These are phyloP conservation scores for Melanotaenia duboulayi DNA, from an alignment of 2,113 vertebrate genomes.

Conservation along the genomic window DNA sequence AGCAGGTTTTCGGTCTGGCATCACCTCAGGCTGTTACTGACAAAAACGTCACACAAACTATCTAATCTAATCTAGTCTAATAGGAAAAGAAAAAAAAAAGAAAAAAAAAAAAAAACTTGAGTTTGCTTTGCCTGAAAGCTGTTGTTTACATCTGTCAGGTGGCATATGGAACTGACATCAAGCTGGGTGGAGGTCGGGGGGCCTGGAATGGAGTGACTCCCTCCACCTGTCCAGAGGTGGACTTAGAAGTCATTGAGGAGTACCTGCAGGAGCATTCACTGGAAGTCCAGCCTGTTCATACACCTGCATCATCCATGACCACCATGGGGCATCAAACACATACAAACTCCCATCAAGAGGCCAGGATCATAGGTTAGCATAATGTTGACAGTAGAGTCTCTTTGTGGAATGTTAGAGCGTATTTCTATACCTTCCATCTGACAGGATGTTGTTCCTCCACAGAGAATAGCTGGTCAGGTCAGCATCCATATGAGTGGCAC, in stretches of 20 bases:
- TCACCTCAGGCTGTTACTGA: constrained; percentile 14
- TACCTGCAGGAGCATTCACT: constrained; percentile 83
- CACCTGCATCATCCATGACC: constrained; percentile 28
- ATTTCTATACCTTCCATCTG: neutral
- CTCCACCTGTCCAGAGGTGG: constrained; percentile 73
- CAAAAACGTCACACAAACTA: constrained; percentile 25
- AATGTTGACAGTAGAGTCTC: neutral
- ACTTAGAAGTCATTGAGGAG: constrained; percentile 85
- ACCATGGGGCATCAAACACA: constrained; percentile 35
- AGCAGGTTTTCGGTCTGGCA: constrained; percentile 17
- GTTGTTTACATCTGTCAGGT: constrained; percentile 60
- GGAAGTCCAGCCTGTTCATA: constrained; percentile 73
- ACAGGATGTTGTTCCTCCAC: constrained; percentile 1
- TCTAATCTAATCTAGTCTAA: too few relatives aligned
- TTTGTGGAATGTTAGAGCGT: neutral
- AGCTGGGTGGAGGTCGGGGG: constrained; percentile 45
- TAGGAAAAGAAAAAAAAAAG: neutral
- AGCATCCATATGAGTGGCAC: constrained; percentile 80
- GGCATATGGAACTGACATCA: constrained; percentile 69
- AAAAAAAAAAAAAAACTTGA: neutral
- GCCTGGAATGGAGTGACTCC: constrained; percentile 58
- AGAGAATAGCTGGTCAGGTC: constrained; percentile 82
- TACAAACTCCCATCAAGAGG: constrained; percentile 47
- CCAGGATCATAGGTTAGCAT: constrained; percentile 74
- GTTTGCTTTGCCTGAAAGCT: neutral